Conservation (phyloP, 2,888 invertebrate genomes). For the Lamproptera curius region DNA sequence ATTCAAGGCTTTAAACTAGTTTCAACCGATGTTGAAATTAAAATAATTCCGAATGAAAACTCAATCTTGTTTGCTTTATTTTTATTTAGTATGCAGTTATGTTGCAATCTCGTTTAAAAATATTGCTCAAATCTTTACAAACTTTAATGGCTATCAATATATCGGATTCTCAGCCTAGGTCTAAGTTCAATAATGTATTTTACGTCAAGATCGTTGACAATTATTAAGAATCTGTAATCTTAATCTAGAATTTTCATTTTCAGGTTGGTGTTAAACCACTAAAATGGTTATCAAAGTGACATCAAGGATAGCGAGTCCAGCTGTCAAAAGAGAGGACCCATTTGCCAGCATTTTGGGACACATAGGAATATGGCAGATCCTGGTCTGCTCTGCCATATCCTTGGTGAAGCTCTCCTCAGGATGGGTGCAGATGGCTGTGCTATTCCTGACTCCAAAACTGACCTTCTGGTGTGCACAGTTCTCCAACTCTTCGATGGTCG, state of each 20-base stretch:
- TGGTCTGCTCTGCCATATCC: conserved; percentile 81
- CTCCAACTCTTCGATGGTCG: conserved; percentile 36
- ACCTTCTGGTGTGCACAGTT: conserved; percentile 70
- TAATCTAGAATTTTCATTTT: background rate
- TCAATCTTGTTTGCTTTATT: background rate
- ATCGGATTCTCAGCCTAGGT: no score
- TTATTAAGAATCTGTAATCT: background rate
- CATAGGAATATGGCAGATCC: conserved; percentile 84
- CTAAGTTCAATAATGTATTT: no score
- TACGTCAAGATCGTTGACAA: background rate
- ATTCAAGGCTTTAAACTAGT: no score
- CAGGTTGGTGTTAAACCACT: conserved; percentile 1
- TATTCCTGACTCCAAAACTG: conserved; percentile 83
- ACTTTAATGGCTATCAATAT: background rate
- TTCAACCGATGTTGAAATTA: no score
- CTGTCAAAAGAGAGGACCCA: conserved; percentile 45
- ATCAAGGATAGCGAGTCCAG: conserved; percentile 27
- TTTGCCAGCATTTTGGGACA: conserved; percentile 56
- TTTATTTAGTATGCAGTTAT: background rate
- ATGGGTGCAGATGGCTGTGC: conserved; percentile 86
- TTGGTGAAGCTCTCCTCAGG: conserved; percentile 86
- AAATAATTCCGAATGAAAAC: no score
- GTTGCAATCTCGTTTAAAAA: background rate
- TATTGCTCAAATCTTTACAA: background rate
- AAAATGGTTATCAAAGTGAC: conserved; percentile 49